Base-by-base conservation (phyloP, 2,113 vertebrate species). In the Vireo altiloquus region DNA sequence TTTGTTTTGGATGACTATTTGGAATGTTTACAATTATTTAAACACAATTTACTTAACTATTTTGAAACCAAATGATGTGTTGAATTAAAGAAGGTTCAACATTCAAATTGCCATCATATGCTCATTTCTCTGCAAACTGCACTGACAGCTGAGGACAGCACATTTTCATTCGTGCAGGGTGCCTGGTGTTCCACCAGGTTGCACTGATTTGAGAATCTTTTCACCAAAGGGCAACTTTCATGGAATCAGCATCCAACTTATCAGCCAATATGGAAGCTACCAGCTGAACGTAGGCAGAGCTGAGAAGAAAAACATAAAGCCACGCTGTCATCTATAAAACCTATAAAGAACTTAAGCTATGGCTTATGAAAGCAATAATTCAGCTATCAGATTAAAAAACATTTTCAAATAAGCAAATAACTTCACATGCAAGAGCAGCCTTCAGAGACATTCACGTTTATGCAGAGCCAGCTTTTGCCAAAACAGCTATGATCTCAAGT, bases 21-120 rank as follows among this genome's bases (percentile, higher is more conserved):
- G 90, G 92, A 91, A 97, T 97, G 90, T 94, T 97, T 97, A 96
- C 91, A 92, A 87, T 97, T 97, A 96, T 85, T 97, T 94, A 97
- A 83, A 96, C 93, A 90, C 95, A 92, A 96, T 92, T 94, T 96
- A 95, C 87, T 98, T 97, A 96, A 97, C 95, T 92, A 94, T 96
- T 97, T 95, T 96, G 92, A 97, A 97, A 96, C 87, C 93, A 95
- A 97, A 90, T 89, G 83, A 96, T 71, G 94, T 96, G 56, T 69
- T 95, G 95, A 94, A 96, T 86, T 82, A 82, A 96, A 95, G 86
- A 93, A 95, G 82, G 70, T 94, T 95, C 79, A 79, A 94, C 84
- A 94, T 71, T 94, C 79, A 89, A 94, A 96, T 54, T 95, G 70
- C 72, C 47, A 65, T 87, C 81, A 95, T 59, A 68, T 63, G 82